Percentiles rank a stretch among this genome's conserved stretches.
phyloP scores from a whole-genome alignment of 2,888 invertebrate genomes.

The Tetheella fluctuosa region DNA sequence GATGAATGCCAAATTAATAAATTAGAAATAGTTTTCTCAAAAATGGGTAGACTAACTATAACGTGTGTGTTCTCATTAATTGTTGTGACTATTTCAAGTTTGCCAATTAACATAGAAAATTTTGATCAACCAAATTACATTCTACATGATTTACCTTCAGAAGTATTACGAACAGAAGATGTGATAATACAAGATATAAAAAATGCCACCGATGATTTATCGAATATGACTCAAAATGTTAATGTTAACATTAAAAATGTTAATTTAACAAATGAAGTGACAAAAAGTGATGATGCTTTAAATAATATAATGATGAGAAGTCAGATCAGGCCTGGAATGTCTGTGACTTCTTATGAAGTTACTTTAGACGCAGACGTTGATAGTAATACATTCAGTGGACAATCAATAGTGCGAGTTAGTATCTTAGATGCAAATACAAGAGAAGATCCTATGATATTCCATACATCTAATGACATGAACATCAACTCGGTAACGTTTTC shows the following conservation, averaged over 20 bases:
- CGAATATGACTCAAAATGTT: background rate
- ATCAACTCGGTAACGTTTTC: slow-evolving; percentile 45
- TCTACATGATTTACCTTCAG: background rate
- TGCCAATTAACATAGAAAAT: slow-evolving; percentile 38
- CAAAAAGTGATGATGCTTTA: slow-evolving; percentile 15
- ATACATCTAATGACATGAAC: slow-evolving; percentile 40
- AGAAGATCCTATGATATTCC: slow-evolving; percentile 48
- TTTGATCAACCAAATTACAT: background rate
- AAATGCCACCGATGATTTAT: background rate
- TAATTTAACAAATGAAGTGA: slow-evolving; percentile 16
- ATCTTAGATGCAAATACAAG: slow-evolving; percentile 39
- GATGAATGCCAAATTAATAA: slow-evolving; percentile 9
- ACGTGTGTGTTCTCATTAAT: slow-evolving; percentile 33
- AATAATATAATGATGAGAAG: slow-evolving; percentile 29
- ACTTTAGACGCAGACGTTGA: slow-evolving; percentile 44
- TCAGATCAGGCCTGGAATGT: slow-evolving; percentile 57
- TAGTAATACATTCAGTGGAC: slow-evolving; percentile 48
- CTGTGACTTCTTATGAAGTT: slow-evolving; percentile 44
- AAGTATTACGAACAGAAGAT: slow-evolving; percentile 4
- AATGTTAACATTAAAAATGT: slow-evolving; percentile 5
- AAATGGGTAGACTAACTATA: slow-evolving; percentile 38
- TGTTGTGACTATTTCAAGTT: slow-evolving; percentile 26
- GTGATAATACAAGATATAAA: background rate
- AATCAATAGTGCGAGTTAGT: slow-evolving; percentile 39
- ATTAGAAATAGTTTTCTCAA: slow-evolving; percentile 17